Base-by-base conservation (phyloP, 1,140 invertebrate species). In the Pseudomyrmex dendroicus region DNA sequence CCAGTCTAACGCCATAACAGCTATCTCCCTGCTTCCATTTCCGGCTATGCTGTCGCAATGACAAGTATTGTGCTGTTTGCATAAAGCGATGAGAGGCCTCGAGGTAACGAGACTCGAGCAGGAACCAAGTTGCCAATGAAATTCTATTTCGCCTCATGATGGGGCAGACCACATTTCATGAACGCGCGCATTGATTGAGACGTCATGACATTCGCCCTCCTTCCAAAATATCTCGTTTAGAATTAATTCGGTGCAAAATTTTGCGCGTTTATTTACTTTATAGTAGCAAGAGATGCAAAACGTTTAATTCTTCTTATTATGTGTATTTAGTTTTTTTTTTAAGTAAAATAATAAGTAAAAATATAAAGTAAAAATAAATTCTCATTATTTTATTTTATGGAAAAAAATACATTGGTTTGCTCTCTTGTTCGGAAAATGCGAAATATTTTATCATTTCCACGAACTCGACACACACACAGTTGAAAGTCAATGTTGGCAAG, bases 31-130 rank as follows among this genome's bases (percentile, higher is more conserved):
- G 73, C 86, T 85, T 80, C 87, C 68, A 85, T 87, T 88, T 88
- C 86, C 87, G 86, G 87, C 83, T 88, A 74, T 17, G 87, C 86
- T 83, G 86, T 88, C 83, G 84, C 87, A 73, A 72, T 88, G 87
- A 88, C 87, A 88, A 88, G 86, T 88, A 88, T 88, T 88, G 87
- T 88, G 86, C 86, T 88, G 87, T 88, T 88, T 88, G 87, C 87
- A 85, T 88, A 88, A 88, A 87, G 84, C 83, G 78, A 88, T 44
- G 87, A 88, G 87, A 85, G 68, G 83, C 83, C 78, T 87, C 86
- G 73, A 83, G 87, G 77, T 88, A 88, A 88, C 84, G 83, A 88
- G 86, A 83, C 86, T 85, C 62, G 83, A 84, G 73, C 68, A 57
- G 73, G 78, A 77, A 88, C 85, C 78, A 61, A 78, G 86, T 88